Conservation (phyloP, 1,140 invertebrate genomes). For the Pollicipes pollicipes region DNA sequence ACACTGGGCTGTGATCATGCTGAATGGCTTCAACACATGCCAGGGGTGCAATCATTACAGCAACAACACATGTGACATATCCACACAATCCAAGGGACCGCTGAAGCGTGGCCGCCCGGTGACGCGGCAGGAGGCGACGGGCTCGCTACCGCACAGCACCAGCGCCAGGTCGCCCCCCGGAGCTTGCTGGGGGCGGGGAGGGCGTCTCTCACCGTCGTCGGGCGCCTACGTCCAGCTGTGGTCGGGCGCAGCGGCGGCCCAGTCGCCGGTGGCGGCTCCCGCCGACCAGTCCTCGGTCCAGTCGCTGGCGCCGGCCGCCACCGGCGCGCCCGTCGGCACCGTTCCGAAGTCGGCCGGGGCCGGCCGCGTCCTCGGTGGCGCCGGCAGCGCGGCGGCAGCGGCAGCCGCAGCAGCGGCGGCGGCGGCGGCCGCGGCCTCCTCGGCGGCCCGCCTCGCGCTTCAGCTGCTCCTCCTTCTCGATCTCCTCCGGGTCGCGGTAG, state of each 20-base stretch:
- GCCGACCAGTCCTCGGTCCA: slow-evolving; percentile 16
- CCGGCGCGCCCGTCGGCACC: slow-evolving; percentile 27
- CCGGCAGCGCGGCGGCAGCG: slow-evolving; percentile 15
- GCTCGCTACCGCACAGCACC: neutral
- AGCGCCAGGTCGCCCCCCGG: too few relatives aligned
- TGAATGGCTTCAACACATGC: too few relatives aligned
- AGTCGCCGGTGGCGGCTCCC: slow-evolving; percentile 15
- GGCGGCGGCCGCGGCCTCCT: slow-evolving; percentile 23
- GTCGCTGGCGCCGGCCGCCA: slow-evolving; percentile 21
- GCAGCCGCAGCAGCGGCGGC: slow-evolving; percentile 27
- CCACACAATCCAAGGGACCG: too few relatives aligned
- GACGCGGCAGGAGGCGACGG: neutral
- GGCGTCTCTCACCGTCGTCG: neutral
- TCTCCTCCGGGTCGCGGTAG: slow-evolving; percentile 46
- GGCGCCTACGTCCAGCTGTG: slow-evolving; percentile 10
- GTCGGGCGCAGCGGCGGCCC: slow-evolving; percentile 16
- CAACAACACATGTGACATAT: too few relatives aligned
- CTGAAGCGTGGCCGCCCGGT: too few relatives aligned
- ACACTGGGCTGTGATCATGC: too few relatives aligned
- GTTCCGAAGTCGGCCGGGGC: slow-evolving; percentile 18
- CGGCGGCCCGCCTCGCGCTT: slow-evolving; percentile 46
- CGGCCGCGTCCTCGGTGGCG: slow-evolving; percentile 13
- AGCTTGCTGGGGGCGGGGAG: too few relatives aligned
- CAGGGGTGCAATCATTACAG: too few relatives aligned
- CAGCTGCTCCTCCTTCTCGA: slow-evolving; percentile 84